These are phyloP conservation scores for Autographa pulchrina DNA, from an alignment of 2,888 invertebrate species.

Conservation along the genomic window DNA sequence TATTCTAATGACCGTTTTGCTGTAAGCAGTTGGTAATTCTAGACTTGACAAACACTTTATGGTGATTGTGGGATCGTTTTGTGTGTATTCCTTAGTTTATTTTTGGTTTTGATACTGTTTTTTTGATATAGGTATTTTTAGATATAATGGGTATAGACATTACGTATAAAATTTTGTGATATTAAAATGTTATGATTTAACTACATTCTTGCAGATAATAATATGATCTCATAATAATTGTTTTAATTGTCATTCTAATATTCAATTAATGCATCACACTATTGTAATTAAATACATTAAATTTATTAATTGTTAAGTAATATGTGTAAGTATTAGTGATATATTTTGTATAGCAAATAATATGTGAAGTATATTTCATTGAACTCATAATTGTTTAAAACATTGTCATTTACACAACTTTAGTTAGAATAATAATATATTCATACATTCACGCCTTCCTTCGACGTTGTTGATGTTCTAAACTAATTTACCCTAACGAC, in stretches of 20 bases:
- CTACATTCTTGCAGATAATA: too few relatives aligned
- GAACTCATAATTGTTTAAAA: slow-evolving; percentile 21
- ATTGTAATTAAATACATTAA: too few relatives aligned
- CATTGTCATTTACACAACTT: slow-evolving; percentile 26
- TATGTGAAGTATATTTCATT: not conserved
- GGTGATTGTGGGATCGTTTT: slow-evolving; percentile 25
- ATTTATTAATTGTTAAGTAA: too few relatives aligned
- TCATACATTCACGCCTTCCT: slow-evolving; percentile 42
- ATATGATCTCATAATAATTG: too few relatives aligned
- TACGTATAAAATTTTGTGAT: too few relatives aligned
- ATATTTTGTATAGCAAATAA: too few relatives aligned
- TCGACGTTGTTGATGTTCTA: slow-evolving; percentile 54
- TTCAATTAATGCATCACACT: too few relatives aligned
- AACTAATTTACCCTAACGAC: slow-evolving; percentile 66
- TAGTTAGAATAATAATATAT: slow-evolving; percentile 44
- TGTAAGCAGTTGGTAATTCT: slow-evolving; percentile 35
- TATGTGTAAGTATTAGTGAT: too few relatives aligned
- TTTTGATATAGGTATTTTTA: not conserved
- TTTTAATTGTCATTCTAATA: too few relatives aligned
- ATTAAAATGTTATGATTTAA: too few relatives aligned
- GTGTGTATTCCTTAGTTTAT: not conserved
- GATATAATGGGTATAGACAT: too few relatives aligned
- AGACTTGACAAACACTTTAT: slow-evolving; percentile 37
- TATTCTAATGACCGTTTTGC: slow-evolving; percentile 63
- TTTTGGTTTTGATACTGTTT: not conserved